These are phyloP conservation scores for Molossus molossus DNA, from an alignment of 2,797 vertebrate species.

Conservation along the genomic window DNA sequence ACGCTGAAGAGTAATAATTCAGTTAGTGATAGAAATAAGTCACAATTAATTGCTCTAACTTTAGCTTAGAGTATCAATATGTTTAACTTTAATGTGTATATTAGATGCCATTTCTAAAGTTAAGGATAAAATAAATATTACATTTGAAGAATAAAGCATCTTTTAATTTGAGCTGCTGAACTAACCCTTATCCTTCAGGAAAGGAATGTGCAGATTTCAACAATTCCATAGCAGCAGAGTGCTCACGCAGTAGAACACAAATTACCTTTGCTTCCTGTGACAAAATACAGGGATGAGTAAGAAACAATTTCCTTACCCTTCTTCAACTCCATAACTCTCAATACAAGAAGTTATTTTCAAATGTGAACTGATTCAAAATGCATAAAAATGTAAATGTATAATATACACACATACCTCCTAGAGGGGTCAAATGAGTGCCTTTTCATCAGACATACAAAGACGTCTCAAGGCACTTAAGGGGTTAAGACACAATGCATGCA, in stretches of 20 bases:
- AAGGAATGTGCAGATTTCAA: conserved; percentile 90
- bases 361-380: conserved; percentile 87
- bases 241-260: conserved; percentile 84
- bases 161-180: conserved; percentile 84
- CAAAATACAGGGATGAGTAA: conserved; percentile 84
- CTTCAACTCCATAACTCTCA: conserved; percentile 85
- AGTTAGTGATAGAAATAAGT: conserved; percentile 76
- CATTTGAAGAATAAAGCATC: conserved; percentile 85
- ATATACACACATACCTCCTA: conserved; percentile 89
- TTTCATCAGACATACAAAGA: conserved; percentile 89
- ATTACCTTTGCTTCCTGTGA: conserved; percentile 83
- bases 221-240: conserved; percentile 88
- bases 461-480: conserved; percentile 92
- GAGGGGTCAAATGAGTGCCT: conserved; percentile 90
- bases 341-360: conserved; percentile 87
- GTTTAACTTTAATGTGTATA: conserved; percentile 69
- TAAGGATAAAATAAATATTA: conserved; percentile 83
- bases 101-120: conserved; percentile 81
- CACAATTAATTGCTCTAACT: conserved; percentile 78
- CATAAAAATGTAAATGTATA: conserved; percentile 89
- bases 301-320: conserved; percentile 86
- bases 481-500: conserved; percentile 92
- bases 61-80: conserved; percentile 85
- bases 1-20: conserved; percentile 76
- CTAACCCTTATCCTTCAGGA: conserved; percentile 79